Percentiles rank a stretch among this genome's conserved stretches.
Evolutionary conservation across 2,888 invertebrate genomes (phyloP).

Genomic region (Cabera pusaria): DNA sequence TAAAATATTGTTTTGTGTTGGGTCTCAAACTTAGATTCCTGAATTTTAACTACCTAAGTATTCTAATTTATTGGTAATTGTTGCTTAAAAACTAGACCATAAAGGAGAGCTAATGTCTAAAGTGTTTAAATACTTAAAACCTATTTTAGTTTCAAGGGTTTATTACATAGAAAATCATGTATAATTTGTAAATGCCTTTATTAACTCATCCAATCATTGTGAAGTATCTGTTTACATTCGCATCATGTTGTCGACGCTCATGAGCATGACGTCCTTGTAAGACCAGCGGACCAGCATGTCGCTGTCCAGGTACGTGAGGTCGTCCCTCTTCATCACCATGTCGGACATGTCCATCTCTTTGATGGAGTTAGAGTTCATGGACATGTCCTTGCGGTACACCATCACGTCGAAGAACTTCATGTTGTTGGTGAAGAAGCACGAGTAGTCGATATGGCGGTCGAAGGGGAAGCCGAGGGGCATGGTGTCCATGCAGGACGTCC

Average conservation of each 20-base stretch:
- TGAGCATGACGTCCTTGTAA: conserved; percentile 70
- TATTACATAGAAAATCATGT: conserved; percentile 14
- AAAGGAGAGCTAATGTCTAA: no score
- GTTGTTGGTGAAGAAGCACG: conserved; percentile 85
- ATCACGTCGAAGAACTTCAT: conserved; percentile 85
- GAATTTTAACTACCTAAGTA: no score
- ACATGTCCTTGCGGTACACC: conserved; percentile 84
- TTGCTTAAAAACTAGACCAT: no score
- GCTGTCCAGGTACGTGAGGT: conserved; percentile 65
- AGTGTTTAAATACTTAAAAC: no score
- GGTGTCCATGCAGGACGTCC: conserved; percentile 83
- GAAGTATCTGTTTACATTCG: conserved; percentile 44
- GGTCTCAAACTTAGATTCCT: no score
- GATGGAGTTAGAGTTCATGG: conserved; percentile 49
- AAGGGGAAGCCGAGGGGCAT: conserved; percentile 89
- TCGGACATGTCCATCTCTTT: conserved; percentile 64
- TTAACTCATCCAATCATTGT: conserved; percentile 18
- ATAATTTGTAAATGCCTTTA: conserved; percentile 23
- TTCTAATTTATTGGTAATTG: no score
- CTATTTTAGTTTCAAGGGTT: no score
- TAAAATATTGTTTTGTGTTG: no score
- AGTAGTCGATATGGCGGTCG: conserved; percentile 85
- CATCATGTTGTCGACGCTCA: conserved; percentile 62
- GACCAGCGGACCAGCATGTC: conserved; percentile 64
- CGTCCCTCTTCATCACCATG: conserved; percentile 71